A percentile compares a stretch with the other conserved stretches of the same genome.
Evolutionary conservation across 37 sponge, comb jelly and placozoan species (phyloP).

Genomic region (Trichoplax adhaerens): DNA sequence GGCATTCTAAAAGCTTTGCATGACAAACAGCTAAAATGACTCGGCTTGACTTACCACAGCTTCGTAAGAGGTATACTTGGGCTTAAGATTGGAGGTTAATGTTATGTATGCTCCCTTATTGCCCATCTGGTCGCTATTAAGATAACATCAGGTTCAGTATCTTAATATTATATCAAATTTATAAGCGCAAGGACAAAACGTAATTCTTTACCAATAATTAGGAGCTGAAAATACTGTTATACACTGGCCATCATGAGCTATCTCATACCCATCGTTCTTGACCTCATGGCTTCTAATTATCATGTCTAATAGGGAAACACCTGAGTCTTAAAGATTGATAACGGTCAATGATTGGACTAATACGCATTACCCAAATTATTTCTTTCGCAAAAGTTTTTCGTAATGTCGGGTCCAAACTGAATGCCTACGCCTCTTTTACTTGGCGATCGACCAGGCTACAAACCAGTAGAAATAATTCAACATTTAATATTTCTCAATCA

Average conservation of each 20-base stretch:
- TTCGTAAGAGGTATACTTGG: slow-evolving; percentile 68
- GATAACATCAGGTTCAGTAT: background rate
- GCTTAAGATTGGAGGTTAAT: slow-evolving; percentile 50
- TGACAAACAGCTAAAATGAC: no score
- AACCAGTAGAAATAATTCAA: background rate
- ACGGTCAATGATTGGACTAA: background rate
- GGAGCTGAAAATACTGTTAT: slow-evolving; percentile 99
- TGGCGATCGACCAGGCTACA: slow-evolving; percentile 51
- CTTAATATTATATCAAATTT: background rate
- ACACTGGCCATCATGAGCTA: slow-evolving; percentile 79
- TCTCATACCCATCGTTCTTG: slow-evolving; percentile 91
- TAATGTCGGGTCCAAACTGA: slow-evolving; percentile 96
- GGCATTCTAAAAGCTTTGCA: no score
- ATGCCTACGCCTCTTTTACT: slow-evolving; percentile 91
- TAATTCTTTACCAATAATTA: slow-evolving; percentile 73
- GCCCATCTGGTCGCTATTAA: slow-evolving; percentile 81
- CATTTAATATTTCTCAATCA: background rate
- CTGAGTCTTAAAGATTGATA: background rate
- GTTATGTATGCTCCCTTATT: slow-evolving; percentile 96
- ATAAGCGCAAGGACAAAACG: slow-evolving; percentile 2
- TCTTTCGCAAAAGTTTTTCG: slow-evolving; percentile 39
- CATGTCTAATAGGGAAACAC: slow-evolving; percentile 20
- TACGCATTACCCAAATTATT: slow-evolving; percentile 52
- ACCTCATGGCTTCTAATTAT: slow-evolving; percentile 91
- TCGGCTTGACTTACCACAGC: slow-evolving; percentile 55